Base-by-base conservation (phyloP, 1,140 invertebrate species). In the Caenorhabditis tropicalis region DNA sequence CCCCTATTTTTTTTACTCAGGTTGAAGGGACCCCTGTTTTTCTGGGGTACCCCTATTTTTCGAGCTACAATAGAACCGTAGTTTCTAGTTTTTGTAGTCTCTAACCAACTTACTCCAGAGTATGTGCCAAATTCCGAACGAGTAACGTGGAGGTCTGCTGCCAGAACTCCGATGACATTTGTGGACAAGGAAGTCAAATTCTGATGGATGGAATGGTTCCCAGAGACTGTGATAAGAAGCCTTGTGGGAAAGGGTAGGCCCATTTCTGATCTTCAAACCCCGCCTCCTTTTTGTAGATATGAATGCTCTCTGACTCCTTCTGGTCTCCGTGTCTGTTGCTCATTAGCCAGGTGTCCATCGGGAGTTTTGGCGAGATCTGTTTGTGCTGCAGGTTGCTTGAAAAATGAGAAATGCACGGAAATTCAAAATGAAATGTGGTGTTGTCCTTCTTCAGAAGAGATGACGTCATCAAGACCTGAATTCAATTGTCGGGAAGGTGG, bases 371-470 rank as follows among this genome's bases (percentile, higher is more conserved):
- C 65, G n/a, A 43, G 65, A 43, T 43, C 36, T 21, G 65, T 74
- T 5, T 74, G 65, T 31, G 65, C 65, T 10, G 65, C 65, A 1
- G 65, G 65, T 12, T 74, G 65, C 27, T 46, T 74, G n/a, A 39
- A 36, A 21, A 74, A 43, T 24, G 65, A 74, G 36, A 74, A 74
- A 43, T 74, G 65, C 65, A 74, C n/a, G 36, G 36, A 74, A 74
- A 74, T 74, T 46, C 65, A 74, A 15, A 43, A 43, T 43, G 65
- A 74, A n/a, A 74, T 74, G 65, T 74, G 65, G 65, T 74, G 65
- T 74, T 74, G 65, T 74, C 65, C 65, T n/a, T n/a, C n/a, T 7
- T 33, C 43, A 24, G 36, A 39, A 2, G 29, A 21, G 3, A 24
- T 5, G 12, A 36, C 33, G 7, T 10, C 2, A 12, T 36, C n/a